These are phyloP conservation scores for Drosophila cyrtoloma DNA, from an alignment of 2,888 invertebrate genomes.

Conservation along the genomic window DNA sequence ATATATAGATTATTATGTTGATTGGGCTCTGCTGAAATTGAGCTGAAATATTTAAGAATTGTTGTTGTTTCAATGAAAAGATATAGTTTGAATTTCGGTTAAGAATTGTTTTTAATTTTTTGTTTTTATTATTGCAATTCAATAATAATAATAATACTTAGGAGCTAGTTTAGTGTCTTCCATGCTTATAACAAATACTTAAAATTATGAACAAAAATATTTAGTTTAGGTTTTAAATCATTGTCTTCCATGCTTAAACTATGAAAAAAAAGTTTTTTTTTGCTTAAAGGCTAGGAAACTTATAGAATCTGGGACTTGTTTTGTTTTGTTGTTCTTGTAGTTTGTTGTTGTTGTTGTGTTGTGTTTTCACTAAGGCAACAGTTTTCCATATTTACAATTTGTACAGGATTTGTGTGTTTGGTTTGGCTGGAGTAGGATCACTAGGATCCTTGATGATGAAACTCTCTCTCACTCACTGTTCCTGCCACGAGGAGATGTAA, in stretches of 20 bases:
- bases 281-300: constrained; percentile 38
- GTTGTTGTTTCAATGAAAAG: constrained; percentile 33
- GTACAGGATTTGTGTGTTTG: constrained; percentile 52
- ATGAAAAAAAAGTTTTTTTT: constrained; percentile 54
- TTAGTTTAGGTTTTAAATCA: constrained; percentile 79
- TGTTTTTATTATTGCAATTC: constrained; percentile 62
- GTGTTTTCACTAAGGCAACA: constrained; percentile 78
- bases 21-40: neutral
- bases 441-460: constrained; percentile 13
- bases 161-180: constrained; percentile 84
- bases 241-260: constrained; percentile 83
- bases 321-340: constrained; percentile 15
- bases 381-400: constrained; percentile 66
- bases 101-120: constrained; percentile 42
- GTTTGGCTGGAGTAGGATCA: constrained; percentile 28
- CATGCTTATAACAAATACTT: constrained; percentile 78
- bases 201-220: constrained; percentile 65
- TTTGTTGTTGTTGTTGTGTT: constrained; percentile 32
- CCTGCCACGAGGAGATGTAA: constrained; percentile 84
- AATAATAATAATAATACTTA: constrained; percentile 58
- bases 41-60: constrained; percentile 27
- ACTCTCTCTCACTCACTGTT: constrained; percentile 83
- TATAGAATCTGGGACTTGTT: constrained; percentile 65
- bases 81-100: constrained; percentile 39
- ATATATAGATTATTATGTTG: neutral